These are phyloP conservation scores for Epirrhoe tristata DNA, from an alignment of 2,888 invertebrate species.

Conservation along the genomic window DNA sequence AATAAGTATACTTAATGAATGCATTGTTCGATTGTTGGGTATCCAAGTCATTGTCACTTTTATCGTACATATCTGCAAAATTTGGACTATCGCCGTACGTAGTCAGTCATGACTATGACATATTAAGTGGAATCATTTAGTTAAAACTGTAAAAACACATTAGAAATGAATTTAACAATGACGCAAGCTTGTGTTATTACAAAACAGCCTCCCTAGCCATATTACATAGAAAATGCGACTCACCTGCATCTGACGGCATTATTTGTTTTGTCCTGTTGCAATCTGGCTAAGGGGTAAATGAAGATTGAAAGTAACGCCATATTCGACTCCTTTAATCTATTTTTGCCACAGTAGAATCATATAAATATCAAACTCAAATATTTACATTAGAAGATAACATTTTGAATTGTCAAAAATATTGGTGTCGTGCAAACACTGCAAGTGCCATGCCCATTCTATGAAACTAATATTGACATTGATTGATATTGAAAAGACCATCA, in stretches of 20 bases:
- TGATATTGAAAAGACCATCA: slow-evolving; percentile 45
- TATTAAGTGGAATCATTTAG: not conserved
- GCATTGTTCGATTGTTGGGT: slow-evolving; percentile 55
- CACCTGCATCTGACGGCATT: no score
- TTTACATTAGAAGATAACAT: slow-evolving; percentile 47
- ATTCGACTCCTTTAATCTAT: not conserved
- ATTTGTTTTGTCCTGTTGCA: no score
- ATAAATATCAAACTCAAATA: slow-evolving; percentile 39
- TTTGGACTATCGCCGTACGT: slow-evolving; percentile 48
- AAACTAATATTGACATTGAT: slow-evolving; percentile 56
- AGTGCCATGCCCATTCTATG: slow-evolving; percentile 48
- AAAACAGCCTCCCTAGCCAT: not conserved
- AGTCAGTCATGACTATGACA: slow-evolving; percentile 3
- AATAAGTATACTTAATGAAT: not conserved
- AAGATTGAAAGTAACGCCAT: not conserved
- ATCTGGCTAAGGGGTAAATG: no score
- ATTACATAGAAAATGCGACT: no score
- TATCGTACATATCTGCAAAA: slow-evolving; percentile 64
- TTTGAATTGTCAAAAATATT: slow-evolving; percentile 49
- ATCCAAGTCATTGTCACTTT: slow-evolving; percentile 72
- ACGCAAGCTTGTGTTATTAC: not conserved
- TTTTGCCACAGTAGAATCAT: not conserved
- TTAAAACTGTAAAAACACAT: no score
- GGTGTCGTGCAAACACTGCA: slow-evolving; percentile 46
- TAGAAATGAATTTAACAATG: no score